These are phyloP conservation scores for Acomys russatus DNA, from an alignment of 2,797 vertebrate species.

Conservation along the genomic window DNA sequence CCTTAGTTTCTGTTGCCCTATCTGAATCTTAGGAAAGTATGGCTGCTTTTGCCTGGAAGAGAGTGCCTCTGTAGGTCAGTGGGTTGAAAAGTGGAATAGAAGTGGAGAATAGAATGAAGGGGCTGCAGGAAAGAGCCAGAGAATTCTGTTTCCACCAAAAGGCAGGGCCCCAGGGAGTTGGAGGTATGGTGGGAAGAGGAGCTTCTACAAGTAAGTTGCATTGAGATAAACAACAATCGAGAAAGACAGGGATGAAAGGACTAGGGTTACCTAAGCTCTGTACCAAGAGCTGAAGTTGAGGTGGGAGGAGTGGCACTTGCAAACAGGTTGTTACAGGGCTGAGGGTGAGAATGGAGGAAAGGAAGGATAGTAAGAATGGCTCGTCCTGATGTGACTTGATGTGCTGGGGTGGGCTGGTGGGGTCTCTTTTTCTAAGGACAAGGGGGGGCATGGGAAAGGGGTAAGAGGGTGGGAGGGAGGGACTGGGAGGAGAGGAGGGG, in stretches of 20 bases:
- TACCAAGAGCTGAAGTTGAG: not conserved
- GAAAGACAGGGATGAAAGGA: not conserved
- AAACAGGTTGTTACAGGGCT: not conserved
- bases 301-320: not conserved
- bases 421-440: too few relatives aligned
- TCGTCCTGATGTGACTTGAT: too few relatives aligned
- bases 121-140: not conserved
- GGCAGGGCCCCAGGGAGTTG: not conserved
- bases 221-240: not conserved
- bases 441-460: too few relatives aligned
- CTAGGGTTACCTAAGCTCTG: not conserved
- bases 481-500: too few relatives aligned
- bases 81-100: not conserved
- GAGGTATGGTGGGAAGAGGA: not conserved
- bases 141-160: not conserved
- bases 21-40: not conserved
- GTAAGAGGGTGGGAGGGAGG: too few relatives aligned
- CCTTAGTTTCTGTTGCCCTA: not conserved
- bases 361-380: not conserved
- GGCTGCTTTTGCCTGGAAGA: not conserved
- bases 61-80: not conserved
- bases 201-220: not conserved
- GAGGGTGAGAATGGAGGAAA: not conserved
- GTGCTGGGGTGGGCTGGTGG: too few relatives aligned
- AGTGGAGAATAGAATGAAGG: not conserved